Evolutionary conservation across 2,888 invertebrate genomes (phyloP).

Genomic region (Ceramica pisi): DNA sequence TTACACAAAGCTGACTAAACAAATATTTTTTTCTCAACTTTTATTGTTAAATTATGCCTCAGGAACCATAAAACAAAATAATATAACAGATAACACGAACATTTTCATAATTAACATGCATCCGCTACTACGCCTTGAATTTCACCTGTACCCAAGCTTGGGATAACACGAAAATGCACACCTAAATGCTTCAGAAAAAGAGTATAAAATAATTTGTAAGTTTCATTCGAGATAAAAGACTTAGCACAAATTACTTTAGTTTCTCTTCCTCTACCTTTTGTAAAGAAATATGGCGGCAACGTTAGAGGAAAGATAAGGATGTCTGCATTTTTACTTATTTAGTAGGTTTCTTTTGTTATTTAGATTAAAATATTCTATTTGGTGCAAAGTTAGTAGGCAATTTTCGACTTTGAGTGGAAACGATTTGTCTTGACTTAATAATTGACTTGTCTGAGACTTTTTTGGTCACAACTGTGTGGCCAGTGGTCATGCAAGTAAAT

Average conservation of each 20-base stretch:
- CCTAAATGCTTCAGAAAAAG: slow-evolving; percentile 8
- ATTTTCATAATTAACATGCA: background rate
- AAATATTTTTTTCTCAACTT: too few species aligned
- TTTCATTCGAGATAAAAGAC: slow-evolving; percentile 25
- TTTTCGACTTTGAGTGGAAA: background rate
- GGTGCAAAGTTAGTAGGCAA: too few species aligned
- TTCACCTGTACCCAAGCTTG: background rate
- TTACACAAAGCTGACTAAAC: too few species aligned
- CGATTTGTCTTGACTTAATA: slow-evolving; percentile 1
- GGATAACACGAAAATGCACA: slow-evolving; percentile 1
- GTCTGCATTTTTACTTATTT: slow-evolving; percentile 15
- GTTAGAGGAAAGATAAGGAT: background rate
- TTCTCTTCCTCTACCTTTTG: background rate
- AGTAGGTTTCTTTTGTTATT: background rate
- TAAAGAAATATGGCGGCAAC: slow-evolving; percentile 19
- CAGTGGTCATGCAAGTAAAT: background rate
- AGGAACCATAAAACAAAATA: too few species aligned
- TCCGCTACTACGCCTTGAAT: background rate
- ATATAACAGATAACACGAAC: background rate
- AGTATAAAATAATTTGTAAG: slow-evolving; percentile 28
- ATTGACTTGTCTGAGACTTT: background rate
- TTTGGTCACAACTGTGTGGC: background rate
- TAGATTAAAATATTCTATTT: slow-evolving; percentile 23
- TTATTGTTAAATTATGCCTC: too few species aligned
- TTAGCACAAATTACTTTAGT: slow-evolving; percentile 40